Base-by-base conservation (phyloP, 2,113 vertebrate genomes). In the Hucho hucho region DNA sequence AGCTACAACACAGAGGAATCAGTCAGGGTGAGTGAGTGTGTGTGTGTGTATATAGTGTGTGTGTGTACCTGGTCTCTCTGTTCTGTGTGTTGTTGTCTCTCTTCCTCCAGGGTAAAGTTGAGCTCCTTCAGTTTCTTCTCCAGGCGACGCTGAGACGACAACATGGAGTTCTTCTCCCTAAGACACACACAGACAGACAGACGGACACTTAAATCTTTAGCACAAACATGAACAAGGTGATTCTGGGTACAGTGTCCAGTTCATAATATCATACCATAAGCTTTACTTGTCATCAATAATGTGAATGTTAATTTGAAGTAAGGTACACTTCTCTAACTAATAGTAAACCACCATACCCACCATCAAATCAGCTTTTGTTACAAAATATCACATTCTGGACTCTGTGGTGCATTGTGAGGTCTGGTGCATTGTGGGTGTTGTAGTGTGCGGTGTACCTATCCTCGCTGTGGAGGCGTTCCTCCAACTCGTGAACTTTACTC, bases 101-200 rank as follows among this genome's bases (percentile, higher is more conserved):
- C 97, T 1, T 98, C 96, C 0, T 98, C 97, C 28, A 98, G 90
- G 29, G 95, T 94, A 83, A 98, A 95, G 79, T 84, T 95, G 46
- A 98, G 86, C 9, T 98, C 97, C 84, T 98, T 98, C 25, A 98
- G 89, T 77, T 95, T 98, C 77, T 97, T 88, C 86, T 98, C 97
- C 84, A 96, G 87, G 28, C 97, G 97, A 11, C 96, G 92, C 69
- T 94, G 97, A 47, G 94, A 93, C 0, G 95, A 94, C 69, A 95
- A 80, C 74, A 96, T 73, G 1, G 91, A 16, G 4, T 79, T 94
- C 88, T 96, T 98, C 84, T 98, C 97, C 86, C 97, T 98, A 1
- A 11, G 49, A 64, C 69, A 68, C 69, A 73, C 70, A 75, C 32
- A 72, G 43, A 66, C 49, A 5, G 24, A 72, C 71, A 73, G 26